Evolutionary conservation across 2,888 invertebrate species (phyloP), one percentile per base, ranked within the genome.

Genomic region (Lasioglossum figueresi): DNA sequence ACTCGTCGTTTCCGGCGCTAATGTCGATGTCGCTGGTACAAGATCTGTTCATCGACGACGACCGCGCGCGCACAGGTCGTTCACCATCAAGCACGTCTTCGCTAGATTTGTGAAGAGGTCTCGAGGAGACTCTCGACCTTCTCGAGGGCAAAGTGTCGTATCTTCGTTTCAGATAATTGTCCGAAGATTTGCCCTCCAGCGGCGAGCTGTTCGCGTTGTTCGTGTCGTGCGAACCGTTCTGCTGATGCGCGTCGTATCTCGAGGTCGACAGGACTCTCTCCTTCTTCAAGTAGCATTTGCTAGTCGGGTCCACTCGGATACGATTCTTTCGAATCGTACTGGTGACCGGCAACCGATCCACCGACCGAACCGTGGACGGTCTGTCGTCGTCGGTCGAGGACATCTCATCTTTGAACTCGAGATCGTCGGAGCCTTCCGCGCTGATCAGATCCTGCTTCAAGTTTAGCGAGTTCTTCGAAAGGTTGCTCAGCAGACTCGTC

Each of bases 121-220:
- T 92, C 70, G 91, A 87, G 37, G 89, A 70, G 56, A 77, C 82
- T 31, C 77, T 87, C 5, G 85, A 73, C 74, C 88, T 91, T 76
- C 94, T 88, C 40, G 83, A 90, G 0, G 94, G 94, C 81, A 94
- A 48, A 2, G 94, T 94, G n/a, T 92, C 94, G 88, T 92, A 94
- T 34, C 89, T 91, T 27, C 88, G 83, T 1, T 79, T 85, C 6
- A 66, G 40, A 56, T 77, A 80, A 37, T 37, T 63, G 8, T 68
- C 83, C 12, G 37, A 27, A 6, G n/a, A 23, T 0, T 59, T 82
- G 1, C 34, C 48, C 4, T 34, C n/a, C 1, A 19, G 14, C 16
- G 52, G 56, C 23, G 27, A 43, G 23, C 72, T 34, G 4, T 6
- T 23, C 23, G 31, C 6, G 27, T 37, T 52, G 10, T 48, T 75